These are phyloP conservation scores for Ochlodes sylvanus DNA, from an alignment of 2,888 invertebrate genomes.

Conservation along the genomic window DNA sequence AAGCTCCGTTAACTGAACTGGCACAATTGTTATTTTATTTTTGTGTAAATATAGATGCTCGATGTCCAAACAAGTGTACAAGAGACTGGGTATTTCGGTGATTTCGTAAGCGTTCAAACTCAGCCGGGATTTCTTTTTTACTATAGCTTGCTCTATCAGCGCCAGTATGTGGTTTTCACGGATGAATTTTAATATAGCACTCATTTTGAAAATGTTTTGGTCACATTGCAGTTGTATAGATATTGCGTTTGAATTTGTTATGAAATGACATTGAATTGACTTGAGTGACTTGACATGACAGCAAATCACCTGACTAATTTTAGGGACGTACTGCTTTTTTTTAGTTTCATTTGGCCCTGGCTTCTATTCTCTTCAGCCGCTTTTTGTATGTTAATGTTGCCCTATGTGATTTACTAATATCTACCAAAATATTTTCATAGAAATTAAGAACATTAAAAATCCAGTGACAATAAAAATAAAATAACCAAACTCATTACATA, in stretches of 20 bases:
- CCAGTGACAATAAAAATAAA: too few relatives aligned
- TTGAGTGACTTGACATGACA: constrained; percentile 39
- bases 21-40: constrained; percentile 84
- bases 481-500: too few relatives aligned
- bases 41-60: constrained; percentile 87
- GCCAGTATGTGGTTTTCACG: constrained; percentile 88
- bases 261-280: constrained; percentile 51
- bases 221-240: constrained; percentile 28
- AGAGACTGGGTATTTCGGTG: constrained; percentile 82
- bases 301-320: constrained; percentile 30
- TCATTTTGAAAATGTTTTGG: constrained; percentile 81
- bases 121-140: constrained; percentile 84
- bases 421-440: constrained; percentile 34
- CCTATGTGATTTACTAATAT: constrained; percentile 16
- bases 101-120: constrained; percentile 88
- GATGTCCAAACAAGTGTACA: constrained; percentile 84
- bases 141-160: constrained; percentile 87
- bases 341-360: background rate
- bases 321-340: constrained; percentile 5
- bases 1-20: constrained; percentile 79
- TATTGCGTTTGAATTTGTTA: constrained; percentile 56
- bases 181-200: constrained; percentile 88
- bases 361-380: constrained; percentile 15
- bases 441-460: too few relatives aligned
- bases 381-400: constrained; percentile 35